These are phyloP conservation scores for Sciaenops ocellatus DNA, from an alignment of 2,797 vertebrate species.

Conservation along the genomic window DNA sequence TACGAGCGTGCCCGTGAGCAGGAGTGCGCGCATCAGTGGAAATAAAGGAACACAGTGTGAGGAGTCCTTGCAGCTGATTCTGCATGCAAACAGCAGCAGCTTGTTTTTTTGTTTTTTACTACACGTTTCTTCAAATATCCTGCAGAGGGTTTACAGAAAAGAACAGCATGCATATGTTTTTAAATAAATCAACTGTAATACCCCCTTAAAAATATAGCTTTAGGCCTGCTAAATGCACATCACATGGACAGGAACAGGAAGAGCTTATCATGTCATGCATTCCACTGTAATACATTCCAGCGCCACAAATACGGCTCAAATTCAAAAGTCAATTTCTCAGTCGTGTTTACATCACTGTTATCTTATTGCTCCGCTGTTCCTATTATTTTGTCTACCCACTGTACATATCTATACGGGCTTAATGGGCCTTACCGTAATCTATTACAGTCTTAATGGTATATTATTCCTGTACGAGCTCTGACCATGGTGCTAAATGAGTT, in stretches of 20 bases:
- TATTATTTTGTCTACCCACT: no score
- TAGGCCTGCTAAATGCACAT: no score
- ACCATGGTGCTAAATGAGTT: neutral
- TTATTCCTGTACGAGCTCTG: neutral
- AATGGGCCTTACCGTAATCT: neutral
- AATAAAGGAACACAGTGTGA: conserved; percentile 31
- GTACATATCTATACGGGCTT: neutral
- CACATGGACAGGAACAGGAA: no score
- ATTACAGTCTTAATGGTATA: neutral
- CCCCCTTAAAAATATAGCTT: no score
- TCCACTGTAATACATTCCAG: no score
- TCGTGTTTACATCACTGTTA: no score
- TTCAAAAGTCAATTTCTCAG: no score
- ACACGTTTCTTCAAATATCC: neutral
- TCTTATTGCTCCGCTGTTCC: no score
- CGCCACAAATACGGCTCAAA: no score
- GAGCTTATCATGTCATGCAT: no score
- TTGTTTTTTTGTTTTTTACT: neutral
- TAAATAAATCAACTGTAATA: no score
- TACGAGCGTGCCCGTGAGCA: neutral
- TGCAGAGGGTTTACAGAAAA: neutral
- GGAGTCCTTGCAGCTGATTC: conserved; percentile 2
- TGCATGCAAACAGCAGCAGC: conserved; percentile 8
- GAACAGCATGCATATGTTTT: no score
- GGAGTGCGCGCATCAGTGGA: conserved; percentile 3